phyloP scores from a whole-genome alignment of 2,888 invertebrate genomes.

The Nebria salina region DNA sequence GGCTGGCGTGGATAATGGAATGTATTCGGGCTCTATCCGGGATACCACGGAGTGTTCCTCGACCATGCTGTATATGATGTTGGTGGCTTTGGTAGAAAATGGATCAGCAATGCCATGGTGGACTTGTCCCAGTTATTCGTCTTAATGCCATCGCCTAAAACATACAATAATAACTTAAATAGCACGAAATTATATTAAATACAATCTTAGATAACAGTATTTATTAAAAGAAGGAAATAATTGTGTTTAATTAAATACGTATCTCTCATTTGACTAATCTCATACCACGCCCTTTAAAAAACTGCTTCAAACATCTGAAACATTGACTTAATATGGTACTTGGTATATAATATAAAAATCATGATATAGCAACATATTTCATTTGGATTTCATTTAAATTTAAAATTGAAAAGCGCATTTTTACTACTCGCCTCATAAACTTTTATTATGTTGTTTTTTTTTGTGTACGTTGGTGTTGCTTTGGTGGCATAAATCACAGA shows the following conservation, averaged over 20 bases:
- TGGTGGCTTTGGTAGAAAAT: not conserved
- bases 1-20: not conserved
- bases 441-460: not conserved
- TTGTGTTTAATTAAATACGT: not conserved
- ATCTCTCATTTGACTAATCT: not conserved
- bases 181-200: no score
- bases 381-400: not conserved
- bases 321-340: not conserved
- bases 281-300: not conserved
- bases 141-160: constrained; percentile 8
- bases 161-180: not conserved
- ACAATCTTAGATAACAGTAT: no score
- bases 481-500: not conserved
- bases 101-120: constrained; percentile 16
- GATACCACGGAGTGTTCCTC: constrained; percentile 21
- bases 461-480: not conserved
- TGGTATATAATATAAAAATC: not conserved
- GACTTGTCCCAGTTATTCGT: constrained; percentile 3
- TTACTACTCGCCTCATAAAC: not conserved
- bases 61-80: constrained; percentile 9
- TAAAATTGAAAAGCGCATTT: not conserved
- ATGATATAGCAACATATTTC: not conserved
- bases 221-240: no score
- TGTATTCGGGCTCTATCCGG: constrained; percentile 13
- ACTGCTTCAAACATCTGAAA: not conserved